Percentiles rank a stretch among this genome's conserved stretches.
Conservation (phyloP, 2,888 invertebrate genomes). For the Choristoneura rosaceana region DNA sequence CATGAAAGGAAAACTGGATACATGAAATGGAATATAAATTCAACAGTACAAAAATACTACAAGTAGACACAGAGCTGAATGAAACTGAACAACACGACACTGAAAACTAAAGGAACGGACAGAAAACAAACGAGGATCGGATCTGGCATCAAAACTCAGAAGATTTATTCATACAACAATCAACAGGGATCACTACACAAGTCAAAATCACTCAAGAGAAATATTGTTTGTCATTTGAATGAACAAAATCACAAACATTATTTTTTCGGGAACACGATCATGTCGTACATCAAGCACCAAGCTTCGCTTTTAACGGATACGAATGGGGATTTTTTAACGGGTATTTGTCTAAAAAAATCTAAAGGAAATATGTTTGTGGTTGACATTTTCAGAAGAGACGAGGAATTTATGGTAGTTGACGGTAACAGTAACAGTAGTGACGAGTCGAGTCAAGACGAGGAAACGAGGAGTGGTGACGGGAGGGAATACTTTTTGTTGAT, state of each 20-base stretch:
- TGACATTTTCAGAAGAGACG: conserved; percentile 77
- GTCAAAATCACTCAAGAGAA: conserved; percentile 26
- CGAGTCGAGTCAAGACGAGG: conserved; percentile 62
- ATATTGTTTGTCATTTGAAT: conserved; percentile 42
- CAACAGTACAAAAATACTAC: background rate
- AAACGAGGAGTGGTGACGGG: conserved; percentile 65
- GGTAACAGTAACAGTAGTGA: conserved; percentile 70
- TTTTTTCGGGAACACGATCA: conserved; percentile 49
- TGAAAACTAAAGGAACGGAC: background rate
- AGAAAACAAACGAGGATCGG: conserved; percentile 1
- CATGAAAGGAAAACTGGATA: background rate
- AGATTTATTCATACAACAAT: conserved; percentile 44
- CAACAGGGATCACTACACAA: conserved; percentile 39
- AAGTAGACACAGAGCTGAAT: background rate
- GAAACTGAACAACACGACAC: background rate
- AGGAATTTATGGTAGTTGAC: conserved; percentile 74
- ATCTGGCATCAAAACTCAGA: conserved; percentile 27
- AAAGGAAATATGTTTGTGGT: conserved; percentile 52
- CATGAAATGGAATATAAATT: conserved; percentile 16
- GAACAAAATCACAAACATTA: conserved; percentile 42
- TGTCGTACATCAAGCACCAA: conserved; percentile 42
- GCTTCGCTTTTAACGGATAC: conserved; percentile 50
- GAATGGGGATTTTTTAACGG: conserved; percentile 30
- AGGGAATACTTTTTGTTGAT: conserved; percentile 74
- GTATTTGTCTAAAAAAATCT: conserved; percentile 17